Percentiles rank a stretch among this genome's conserved stretches.
These are phyloP conservation scores for Acrocera orbiculus DNA, from an alignment of 2,888 invertebrate genomes.

Conservation along the genomic window DNA sequence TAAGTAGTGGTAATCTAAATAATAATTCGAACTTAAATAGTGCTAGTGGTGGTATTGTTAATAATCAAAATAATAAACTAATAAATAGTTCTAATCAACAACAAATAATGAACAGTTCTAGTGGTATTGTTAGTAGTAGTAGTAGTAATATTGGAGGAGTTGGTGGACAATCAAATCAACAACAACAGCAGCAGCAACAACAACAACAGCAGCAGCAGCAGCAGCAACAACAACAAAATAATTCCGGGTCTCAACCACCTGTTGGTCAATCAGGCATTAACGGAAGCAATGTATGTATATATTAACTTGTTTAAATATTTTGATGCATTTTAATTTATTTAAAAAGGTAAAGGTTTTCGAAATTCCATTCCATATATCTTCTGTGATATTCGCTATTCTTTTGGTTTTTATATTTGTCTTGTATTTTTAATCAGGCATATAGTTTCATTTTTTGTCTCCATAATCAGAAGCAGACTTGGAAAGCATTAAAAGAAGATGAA, in stretches of 20 bases:
- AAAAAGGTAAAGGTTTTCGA: too few species aligned
- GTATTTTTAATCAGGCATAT: too few species aligned
- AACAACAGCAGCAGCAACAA: conserved; percentile 15
- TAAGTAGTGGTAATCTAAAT: too few species aligned
- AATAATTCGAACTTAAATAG: too few species aligned
- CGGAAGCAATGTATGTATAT: conserved; percentile 14
- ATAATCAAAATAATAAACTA: not conserved
- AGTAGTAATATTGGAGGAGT: conserved; percentile 5
- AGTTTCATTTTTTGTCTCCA: too few species aligned
- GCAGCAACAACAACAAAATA: conserved; percentile 9
- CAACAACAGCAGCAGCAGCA: conserved; percentile 16
- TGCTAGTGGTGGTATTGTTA: not conserved
- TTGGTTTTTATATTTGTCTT: too few species aligned
- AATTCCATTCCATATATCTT: too few species aligned
- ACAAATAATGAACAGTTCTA: not conserved
- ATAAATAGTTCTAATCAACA: not conserved
- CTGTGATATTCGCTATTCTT: too few species aligned
- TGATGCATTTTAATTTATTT: not conserved
- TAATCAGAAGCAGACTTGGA: too few species aligned
- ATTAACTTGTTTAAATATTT: not conserved
- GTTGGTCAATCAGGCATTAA: conserved; percentile 10
- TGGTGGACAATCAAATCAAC: conserved; percentile 11
- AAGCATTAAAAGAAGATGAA: too few species aligned
- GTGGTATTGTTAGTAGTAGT: conserved; percentile 3
- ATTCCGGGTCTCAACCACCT: too few species aligned